Evolutionary conservation across 2,113 vertebrate species (phyloP), one percentile per base, ranked within the genome.

Genomic region (Grammomys surdaster): DNA sequence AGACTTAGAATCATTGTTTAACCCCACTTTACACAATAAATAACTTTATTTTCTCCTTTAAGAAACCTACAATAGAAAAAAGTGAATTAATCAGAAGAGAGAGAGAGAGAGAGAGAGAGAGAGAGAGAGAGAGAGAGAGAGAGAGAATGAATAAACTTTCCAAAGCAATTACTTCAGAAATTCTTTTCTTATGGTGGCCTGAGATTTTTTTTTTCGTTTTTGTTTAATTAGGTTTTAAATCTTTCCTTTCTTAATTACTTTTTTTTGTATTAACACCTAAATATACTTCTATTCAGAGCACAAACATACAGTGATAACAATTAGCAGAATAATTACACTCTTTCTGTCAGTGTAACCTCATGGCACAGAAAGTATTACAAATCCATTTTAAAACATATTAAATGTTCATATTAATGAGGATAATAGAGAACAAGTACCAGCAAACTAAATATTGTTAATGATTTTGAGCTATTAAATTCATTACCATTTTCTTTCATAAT

Each of bases 401-500:
- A 99, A 99, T 99, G 99, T 99, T 99, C 98, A 98, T 99, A 99
- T 99, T 99, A 99, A 99, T 99, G 98, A 99, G 98, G 98, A 99
- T 98, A 98, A 99, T 98, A 99, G 99, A 99, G 99, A 98, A 98
- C 98, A 98, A 98, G 98, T 99, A 99, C 99, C 98, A 98, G 98
- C 98, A 98, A 99, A 98, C 98, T 98, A 99, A 99, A 99, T 99
- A 99, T 99, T 99, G 98, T 99, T 99, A 99, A 99, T 99, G 99
- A 99, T 99, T 99, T 98, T 98, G 98, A 99, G 99, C 99, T 99
- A 99, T 99, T 99, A 99, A 99, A 99, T 99, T 99, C 98, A 98
- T 99, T 99, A 99, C 99, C 99, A 99, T 99, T 99, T 98, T 99
- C 99, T 99, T 99, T 99, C 99, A 99, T 99, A 99, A 99, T 99